These are phyloP conservation scores for Lasioglossum calceatum DNA, from an alignment of 2,888 invertebrate species.

Conservation along the genomic window DNA sequence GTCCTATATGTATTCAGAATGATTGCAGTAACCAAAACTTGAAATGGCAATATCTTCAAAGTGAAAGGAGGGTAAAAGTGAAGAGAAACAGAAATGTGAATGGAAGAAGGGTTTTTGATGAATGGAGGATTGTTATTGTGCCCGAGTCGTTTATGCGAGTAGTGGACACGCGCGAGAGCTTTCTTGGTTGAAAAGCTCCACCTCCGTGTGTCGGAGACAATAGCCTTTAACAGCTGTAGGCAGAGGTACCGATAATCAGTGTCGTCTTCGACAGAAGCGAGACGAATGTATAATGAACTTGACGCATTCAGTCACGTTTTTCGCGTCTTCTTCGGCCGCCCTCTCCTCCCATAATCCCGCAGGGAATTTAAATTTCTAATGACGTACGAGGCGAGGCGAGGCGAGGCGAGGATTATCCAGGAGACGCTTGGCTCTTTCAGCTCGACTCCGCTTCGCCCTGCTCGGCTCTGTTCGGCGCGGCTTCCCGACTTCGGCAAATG, in stretches of 20 bases:
- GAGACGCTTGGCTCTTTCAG: slow-evolving; percentile 5
- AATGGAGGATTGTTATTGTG: slow-evolving; percentile 1
- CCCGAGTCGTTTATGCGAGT: not conserved
- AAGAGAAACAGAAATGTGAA: not conserved
- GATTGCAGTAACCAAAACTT: no score
- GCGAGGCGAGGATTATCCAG: slow-evolving; percentile 53
- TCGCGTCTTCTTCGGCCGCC: slow-evolving; percentile 37
- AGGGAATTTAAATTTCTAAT: slow-evolving; percentile 72
- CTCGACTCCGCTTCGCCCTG: not conserved
- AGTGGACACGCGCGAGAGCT: slow-evolving; percentile 1
- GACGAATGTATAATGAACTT: slow-evolving; percentile 68
- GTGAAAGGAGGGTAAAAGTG: not conserved
- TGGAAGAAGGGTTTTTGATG: not conserved
- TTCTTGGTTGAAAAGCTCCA: slow-evolving; percentile 19
- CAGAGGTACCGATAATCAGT: slow-evolving; percentile 63
- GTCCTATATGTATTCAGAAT: no score
- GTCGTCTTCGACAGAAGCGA: slow-evolving; percentile 60
- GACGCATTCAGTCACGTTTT: slow-evolving; percentile 73
- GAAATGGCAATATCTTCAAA: no score
- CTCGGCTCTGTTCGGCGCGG: not conserved
- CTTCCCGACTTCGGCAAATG: slow-evolving; percentile 26
- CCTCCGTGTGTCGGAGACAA: slow-evolving; percentile 43
- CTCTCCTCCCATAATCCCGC: slow-evolving; percentile 46
- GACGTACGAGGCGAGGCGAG: slow-evolving; percentile 28
- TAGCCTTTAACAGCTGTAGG: slow-evolving; percentile 64